Percentiles rank a stretch among this genome's conserved stretches.
These are phyloP conservation scores for Hafferia zeledoni DNA, from an alignment of 2,797 vertebrate genomes.

Conservation along the genomic window DNA sequence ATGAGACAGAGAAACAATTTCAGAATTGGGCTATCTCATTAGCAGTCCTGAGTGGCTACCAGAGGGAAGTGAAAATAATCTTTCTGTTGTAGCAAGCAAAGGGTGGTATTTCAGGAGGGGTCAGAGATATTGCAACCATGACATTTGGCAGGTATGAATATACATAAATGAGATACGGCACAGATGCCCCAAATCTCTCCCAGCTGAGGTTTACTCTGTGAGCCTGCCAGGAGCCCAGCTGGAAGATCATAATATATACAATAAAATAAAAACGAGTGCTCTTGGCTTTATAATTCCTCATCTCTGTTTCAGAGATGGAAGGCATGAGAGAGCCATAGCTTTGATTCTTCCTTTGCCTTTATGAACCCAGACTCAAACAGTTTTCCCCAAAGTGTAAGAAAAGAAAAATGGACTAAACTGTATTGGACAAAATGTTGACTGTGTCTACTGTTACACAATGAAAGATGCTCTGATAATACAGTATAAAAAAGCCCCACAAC, in stretches of 20 bases:
- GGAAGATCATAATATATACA: not conserved
- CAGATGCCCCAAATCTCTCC: not conserved
- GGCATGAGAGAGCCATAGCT: not conserved
- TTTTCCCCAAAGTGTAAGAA: not conserved
- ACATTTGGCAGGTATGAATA: not conserved
- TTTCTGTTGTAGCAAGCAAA: not conserved
- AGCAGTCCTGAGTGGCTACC: not conserved
- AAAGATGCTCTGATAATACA: not conserved
- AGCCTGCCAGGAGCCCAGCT: conserved; percentile 33
- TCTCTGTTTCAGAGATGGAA: not conserved
- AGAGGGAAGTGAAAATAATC: not conserved
- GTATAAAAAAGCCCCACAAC: not conserved
- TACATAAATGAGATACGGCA: not conserved
- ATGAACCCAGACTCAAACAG: not conserved
- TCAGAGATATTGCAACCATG: not conserved
- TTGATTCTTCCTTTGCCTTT: not conserved
- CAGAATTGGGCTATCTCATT: not conserved
- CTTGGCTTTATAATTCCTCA: not conserved
- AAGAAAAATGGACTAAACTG: not conserved
- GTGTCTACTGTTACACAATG: not conserved
- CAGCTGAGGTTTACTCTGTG: conserved; percentile 18
- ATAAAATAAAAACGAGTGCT: conserved; percentile 23
- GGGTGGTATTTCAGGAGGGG: not conserved
- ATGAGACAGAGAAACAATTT: not conserved
- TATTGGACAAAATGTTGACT: not conserved